Base-by-base conservation (phyloP, 2,797 vertebrate genomes). In the Tachyglossus aculeatus region DNA sequence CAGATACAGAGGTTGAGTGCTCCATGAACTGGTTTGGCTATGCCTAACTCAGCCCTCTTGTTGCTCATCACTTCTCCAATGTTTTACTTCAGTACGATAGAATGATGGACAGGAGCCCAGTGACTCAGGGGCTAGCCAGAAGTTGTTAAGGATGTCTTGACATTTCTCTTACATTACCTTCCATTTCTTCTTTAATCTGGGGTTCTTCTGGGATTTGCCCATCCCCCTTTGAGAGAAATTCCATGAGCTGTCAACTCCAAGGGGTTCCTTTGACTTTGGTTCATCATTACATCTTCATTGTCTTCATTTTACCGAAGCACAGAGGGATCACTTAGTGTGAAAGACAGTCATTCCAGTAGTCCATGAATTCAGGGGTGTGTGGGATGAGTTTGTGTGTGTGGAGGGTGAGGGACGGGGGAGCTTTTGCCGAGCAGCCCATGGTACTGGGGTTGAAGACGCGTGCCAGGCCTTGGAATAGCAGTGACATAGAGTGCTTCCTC, bases 251-350 rank as follows among this genome's bases (percentile, higher is more conserved):
- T 73, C 68, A 74, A 48, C 41, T 75, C 47, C 43, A 21, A 65
- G 57, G 47, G 33, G 75, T 58, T 58, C 64, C 44, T 77, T 78
- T 81, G 60, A 78, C 65, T 79, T 84, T 70, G 79, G 72, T 72
- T 82, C 66, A 60, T 74, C 79, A 76, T 85, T 83, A 61, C 65
- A 47, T 83, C 78, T 86, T 78, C 67, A 65, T 80, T 86, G 76
- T 80, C 64, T 56, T 67, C 64, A 71, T 85, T 71, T 81, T 64
- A 38, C 58, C 77, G 44, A 16, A 34, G 53, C 12, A 1, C 52
- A 12, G 54, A 56, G 44, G 32, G 47, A 66, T 79, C 77, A 24
- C 68, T 85, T 81, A 59, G 47, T 74, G 39, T 74, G 58, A 74
- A 75, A 77, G 62, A 73, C 68, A 71, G 19, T 51, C 54, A 44